Base-by-base conservation (phyloP, 2,797 vertebrate species). In the Hydrocynus forskahlii region DNA sequence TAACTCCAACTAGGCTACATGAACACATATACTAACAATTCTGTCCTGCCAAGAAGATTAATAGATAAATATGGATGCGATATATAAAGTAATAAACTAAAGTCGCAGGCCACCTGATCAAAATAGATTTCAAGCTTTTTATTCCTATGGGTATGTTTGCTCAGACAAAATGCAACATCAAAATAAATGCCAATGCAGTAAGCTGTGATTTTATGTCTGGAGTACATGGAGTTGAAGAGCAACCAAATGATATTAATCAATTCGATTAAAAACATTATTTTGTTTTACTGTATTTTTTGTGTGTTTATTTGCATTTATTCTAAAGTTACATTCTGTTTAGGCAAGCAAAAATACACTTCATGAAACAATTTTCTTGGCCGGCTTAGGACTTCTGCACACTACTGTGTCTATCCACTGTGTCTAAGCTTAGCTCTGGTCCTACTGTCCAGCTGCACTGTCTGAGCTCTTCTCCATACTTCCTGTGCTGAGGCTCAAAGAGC, bases 391-490 rank as follows among this genome's bases (percentile, higher is more conserved):
- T 29, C 29, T 0, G 21, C 13, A 16, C 21, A 48, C 4, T 48
- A 10, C 45, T 23, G n/a, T 48, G 10, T 1, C 2, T 14, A 43
- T 54, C 21, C 19, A 40, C 40, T 4, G 17, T 19, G 2, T 64
- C 48, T 54, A 29, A 63, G 59, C 48, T 76, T 50, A 60, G 23
- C 54, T 59, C 21, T 60, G 21, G n/a, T 82, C 77, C 52, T 17
- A 79, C 66, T 80, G 55, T 69, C 78, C 69, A 55, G 59, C n/a
- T 25, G 14, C 29, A 17, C 43, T 21, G 10, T 74, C 12, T 17
- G 10, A 35, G 13, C 68, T 72, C 69, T 52, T 25, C 1, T 76
- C 69, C 83, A 81, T 67, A 77, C 60, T 84, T 67, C 67, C 82
- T 80, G 85, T 64, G 78, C 52, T 52, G 71, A 55, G 52, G 6